Evolutionary conservation across 2,113 vertebrate species (phyloP), one percentile per base, ranked within the genome.

Genomic region (Daboia siamensis): DNA sequence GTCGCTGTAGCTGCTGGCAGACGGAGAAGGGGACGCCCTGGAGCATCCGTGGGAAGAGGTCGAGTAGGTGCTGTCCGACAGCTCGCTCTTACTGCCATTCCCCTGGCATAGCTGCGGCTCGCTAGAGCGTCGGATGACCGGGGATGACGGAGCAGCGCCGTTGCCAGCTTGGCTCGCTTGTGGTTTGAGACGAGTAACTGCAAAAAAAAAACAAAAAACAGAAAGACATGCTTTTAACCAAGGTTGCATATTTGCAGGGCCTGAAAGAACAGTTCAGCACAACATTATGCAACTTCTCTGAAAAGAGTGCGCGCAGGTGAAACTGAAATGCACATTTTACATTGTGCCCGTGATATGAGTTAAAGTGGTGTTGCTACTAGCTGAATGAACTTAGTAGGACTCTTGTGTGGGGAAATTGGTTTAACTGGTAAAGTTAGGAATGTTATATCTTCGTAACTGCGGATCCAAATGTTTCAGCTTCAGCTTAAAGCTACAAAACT

Each of bases 61-160:
- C 0, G 98, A 97, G 87, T 98, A 98, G 80, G 97, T 90, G 84
- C 96, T 98, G 94, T 97, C 97, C 55, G 97, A 92, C 15, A 96
- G 97, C 24, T 98, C 97, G 0, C 97, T 93, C 96, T 98, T 98
- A 95, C 96, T 96, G 90, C 95, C 93, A 94, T 96, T 98, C 26
- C 98, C 97, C 0, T 98, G 96, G 96, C 98, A 98, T 91, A 99
- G 97, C 46, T 99, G 98, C 56, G 99, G 99, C 91, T 99, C 99
- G 0, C 99, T 99, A 96, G 98, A 99, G 54, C 98, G 98, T 24
- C 98, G 98, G 85, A 98, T 96, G 74, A 98, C 98, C 0, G 99
- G 99, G 3, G 99, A 99, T 33, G 98, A 97, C 0, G 98, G 98
- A 52, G 98, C 93, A 0, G 97, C 93, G 9, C 98, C 98, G 1